These are phyloP conservation scores for Dascyllus trimaculatus DNA, from an alignment of 2,113 vertebrate species.

Conservation along the genomic window DNA sequence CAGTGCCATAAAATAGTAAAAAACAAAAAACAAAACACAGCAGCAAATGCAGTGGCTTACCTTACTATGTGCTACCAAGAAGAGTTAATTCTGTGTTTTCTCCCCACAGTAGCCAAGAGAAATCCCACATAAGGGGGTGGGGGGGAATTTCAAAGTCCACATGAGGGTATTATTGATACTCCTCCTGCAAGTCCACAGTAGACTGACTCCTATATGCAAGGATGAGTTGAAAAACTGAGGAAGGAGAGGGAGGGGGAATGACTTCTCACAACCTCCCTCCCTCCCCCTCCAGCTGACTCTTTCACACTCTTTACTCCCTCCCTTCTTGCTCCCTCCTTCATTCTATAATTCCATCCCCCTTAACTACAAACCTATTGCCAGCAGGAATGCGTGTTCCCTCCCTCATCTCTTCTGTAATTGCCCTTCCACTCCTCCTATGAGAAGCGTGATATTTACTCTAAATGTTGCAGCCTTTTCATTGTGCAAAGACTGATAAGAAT, in stretches of 20 bases:
- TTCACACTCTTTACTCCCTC: conserved; percentile 62
- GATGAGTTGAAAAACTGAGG: conserved; percentile 74
- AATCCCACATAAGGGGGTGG: conserved; percentile 21
- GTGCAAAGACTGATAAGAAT: neutral
- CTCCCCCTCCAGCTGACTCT: conserved; percentile 58
- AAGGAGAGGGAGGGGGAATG: conserved; percentile 59
- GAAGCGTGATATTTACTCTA: conserved; percentile 65
- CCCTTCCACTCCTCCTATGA: conserved; percentile 50
- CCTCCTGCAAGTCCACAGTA: conserved; percentile 63
- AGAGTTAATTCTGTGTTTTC: conserved; percentile 16
- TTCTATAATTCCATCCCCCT: conserved; percentile 66
- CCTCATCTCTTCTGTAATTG: conserved; percentile 69
- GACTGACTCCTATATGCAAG: conserved; percentile 61
- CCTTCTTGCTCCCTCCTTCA: conserved; percentile 57
- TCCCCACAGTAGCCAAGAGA: conserved; percentile 10
- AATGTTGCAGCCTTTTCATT: conserved; percentile 27
- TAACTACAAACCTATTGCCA: conserved; percentile 67
- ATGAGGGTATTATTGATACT: conserved; percentile 47
- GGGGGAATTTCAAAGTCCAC: conserved; percentile 32
- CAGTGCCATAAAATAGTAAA: neutral
- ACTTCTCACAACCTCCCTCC: conserved; percentile 51
- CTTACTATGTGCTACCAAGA: conserved; percentile 29
- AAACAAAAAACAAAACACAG: conserved; percentile 7
- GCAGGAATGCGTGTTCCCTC: conserved; percentile 73
- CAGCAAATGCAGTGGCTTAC: conserved; percentile 55